Conservation (phyloP, 2,888 invertebrate species). For the Hylaea fasciaria region DNA sequence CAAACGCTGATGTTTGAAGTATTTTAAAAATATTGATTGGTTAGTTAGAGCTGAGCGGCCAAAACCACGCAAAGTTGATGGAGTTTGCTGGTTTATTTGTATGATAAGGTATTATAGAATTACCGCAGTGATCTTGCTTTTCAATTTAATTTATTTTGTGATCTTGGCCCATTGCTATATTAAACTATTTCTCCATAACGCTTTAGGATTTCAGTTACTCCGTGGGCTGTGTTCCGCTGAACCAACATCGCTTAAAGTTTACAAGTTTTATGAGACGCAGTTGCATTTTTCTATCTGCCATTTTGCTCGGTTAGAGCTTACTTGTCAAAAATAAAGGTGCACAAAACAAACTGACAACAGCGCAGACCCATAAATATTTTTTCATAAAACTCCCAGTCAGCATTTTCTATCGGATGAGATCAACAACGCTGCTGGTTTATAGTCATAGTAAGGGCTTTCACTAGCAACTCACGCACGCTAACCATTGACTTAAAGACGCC, state of each 20-base stretch:
- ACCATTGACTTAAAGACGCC: background rate
- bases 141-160: too few species aligned
- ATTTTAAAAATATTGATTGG: too few species aligned
- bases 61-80: too few species aligned
- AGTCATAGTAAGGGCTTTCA: constrained; percentile 15
- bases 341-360: constrained; percentile 43
- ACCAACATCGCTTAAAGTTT: constrained; percentile 2
- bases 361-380: constrained; percentile 45
- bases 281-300: constrained; percentile 33
- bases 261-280: constrained; percentile 10
- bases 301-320: constrained; percentile 34
- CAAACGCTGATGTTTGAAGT: too few species aligned
- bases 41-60: too few species aligned
- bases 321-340: constrained; percentile 41
- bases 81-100: too few species aligned
- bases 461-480: background rate
- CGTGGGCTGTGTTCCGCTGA: too few species aligned
- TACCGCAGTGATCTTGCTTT: too few species aligned
- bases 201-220: too few species aligned
- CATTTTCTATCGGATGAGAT: constrained; percentile 53
- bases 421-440: constrained; percentile 40
- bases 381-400: constrained; percentile 53
- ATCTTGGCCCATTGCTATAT: too few species aligned
- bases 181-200: too few species aligned
- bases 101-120: too few species aligned